Conservation (phyloP, 2,888 invertebrate species). For the Automeris io region DNA sequence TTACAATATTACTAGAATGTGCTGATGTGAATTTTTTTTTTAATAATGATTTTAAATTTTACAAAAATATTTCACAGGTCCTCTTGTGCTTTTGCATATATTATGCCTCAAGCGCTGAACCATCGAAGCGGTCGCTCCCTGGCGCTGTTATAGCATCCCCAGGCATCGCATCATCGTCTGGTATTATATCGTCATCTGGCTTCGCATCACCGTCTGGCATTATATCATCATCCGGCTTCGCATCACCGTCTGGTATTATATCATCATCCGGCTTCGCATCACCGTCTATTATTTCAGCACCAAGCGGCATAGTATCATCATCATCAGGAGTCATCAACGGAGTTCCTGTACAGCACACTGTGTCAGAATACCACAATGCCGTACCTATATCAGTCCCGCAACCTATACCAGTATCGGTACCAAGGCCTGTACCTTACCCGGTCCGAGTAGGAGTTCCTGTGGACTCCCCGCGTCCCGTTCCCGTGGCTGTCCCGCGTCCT, state of each 20-base stretch:
- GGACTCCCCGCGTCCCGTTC: conserved; percentile 61
- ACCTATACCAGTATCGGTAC: conserved; percentile 52
- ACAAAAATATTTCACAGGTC: conserved; percentile 19
- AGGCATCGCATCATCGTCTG: neutral
- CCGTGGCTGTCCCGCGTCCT: conserved; percentile 66
- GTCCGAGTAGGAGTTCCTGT: conserved; percentile 72
- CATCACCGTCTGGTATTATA: neutral
- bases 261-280: neutral
- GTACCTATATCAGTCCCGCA: conserved; percentile 74
- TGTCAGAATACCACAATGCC: conserved; percentile 62
- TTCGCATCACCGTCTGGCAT: neutral
- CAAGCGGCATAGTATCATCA: neutral
- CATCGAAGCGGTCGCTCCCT: conserved; percentile 19
- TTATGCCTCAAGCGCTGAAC: conserved; percentile 20
- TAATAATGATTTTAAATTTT: neutral
- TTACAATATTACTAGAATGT: conserved; percentile 1
- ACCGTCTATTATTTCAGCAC: neutral
- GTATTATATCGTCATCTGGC: neutral
- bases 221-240: neutral
- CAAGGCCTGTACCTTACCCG: conserved; percentile 63
- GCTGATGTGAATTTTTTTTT: conserved; percentile 6
- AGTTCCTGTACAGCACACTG: conserved; percentile 52
- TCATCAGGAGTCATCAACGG: conserved; percentile 1
- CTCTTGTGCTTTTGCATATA: conserved; percentile 35
- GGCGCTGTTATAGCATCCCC: neutral